These are phyloP conservation scores for Leptopilina drosophilae DNA, from an alignment of 2,888 invertebrate genomes.

Conservation along the genomic window DNA sequence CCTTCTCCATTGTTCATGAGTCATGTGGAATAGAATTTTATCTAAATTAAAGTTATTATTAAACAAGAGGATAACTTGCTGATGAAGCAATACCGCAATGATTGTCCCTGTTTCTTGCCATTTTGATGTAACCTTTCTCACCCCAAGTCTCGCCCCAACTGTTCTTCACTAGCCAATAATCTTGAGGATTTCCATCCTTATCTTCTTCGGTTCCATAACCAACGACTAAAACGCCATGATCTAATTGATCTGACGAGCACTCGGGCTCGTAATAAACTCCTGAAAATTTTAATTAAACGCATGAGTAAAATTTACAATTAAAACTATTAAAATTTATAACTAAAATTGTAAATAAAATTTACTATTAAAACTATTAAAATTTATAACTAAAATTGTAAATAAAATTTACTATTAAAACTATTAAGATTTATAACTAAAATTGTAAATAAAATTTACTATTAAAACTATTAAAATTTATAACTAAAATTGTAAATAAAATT, in stretches of 20 bases:
- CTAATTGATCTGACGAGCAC: slow-evolving; percentile 85
- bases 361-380: no score
- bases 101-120: slow-evolving; percentile 90
- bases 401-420: neutral
- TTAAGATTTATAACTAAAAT: slow-evolving; percentile 14
- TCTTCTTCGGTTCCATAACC: slow-evolving; percentile 87
- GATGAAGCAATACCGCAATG: slow-evolving; percentile 91
- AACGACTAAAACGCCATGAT: slow-evolving; percentile 92
- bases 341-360: no score
- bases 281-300: slow-evolving; percentile 59
- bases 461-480: neutral
- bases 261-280: slow-evolving; percentile 88
- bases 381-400: no score
- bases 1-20: no score
- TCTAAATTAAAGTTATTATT: slow-evolving; percentile 60
- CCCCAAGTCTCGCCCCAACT: slow-evolving; percentile 92
- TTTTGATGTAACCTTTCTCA: slow-evolving; percentile 90
- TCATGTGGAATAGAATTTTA: slow-evolving; percentile 7
- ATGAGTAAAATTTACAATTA: no score
- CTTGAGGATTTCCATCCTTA: slow-evolving; percentile 75
- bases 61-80: slow-evolving; percentile 92
- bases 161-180: slow-evolving; percentile 94
- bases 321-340: no score
- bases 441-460: neutral
- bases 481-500: no score